phyloP scores from a whole-genome alignment of 2,888 invertebrate genomes.

The Melanophora roralis region DNA sequence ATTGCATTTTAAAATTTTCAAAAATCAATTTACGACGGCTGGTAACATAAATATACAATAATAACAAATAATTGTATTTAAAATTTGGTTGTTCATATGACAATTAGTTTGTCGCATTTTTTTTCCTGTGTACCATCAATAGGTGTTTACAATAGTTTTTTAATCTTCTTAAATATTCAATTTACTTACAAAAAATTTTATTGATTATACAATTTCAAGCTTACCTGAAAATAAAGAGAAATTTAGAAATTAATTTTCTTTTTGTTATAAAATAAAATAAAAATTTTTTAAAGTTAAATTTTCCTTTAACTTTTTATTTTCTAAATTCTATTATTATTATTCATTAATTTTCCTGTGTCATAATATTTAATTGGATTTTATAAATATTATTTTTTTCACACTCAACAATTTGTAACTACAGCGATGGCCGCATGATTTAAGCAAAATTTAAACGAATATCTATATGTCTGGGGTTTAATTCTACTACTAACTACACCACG shows the following conservation, averaged over 20 bases:
- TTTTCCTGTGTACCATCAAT: too few species aligned
- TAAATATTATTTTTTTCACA: not conserved
- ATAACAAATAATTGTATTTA: too few species aligned
- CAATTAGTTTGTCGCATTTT: too few species aligned
- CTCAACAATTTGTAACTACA: not conserved
- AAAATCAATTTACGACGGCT: too few species aligned
- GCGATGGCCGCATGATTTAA: not conserved
- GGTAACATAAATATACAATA: too few species aligned
- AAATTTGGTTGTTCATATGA: too few species aligned
- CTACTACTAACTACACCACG: not conserved
- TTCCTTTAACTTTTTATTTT: not conserved
- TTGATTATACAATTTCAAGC: not conserved
- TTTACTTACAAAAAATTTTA: constrained; percentile 1
- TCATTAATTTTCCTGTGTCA: not conserved
- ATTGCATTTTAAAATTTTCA: too few species aligned
- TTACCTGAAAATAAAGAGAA: constrained; percentile 30
- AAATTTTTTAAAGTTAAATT: not conserved
- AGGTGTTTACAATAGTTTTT: too few species aligned
- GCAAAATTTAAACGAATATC: not conserved
- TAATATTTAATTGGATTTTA: not conserved
- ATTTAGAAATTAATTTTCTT: not conserved
- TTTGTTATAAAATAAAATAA: not conserved
- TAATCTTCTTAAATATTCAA: not conserved
- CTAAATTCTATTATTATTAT: not conserved
- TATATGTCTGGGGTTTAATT: not conserved